Base-by-base conservation (phyloP, 1,140 invertebrate genomes). In the Lasaia peninsularis region DNA sequence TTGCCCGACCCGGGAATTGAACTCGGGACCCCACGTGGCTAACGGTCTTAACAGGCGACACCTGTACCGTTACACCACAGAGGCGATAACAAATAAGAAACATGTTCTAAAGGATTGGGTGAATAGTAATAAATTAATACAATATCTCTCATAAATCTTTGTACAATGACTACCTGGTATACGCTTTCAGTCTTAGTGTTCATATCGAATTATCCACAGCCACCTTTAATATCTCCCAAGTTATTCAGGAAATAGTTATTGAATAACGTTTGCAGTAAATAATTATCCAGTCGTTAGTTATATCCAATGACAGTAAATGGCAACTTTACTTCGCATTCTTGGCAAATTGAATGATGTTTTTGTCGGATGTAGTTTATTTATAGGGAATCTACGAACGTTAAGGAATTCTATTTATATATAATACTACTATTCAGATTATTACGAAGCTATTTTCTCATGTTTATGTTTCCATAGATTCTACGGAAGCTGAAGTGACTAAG, bases 361-460 rank as follows among this genome's bases (percentile, higher is more conserved):
- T 74, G 71, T 65, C 73, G 70, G 74, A 69, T 44, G 37, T 52
- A 67, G 65, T 52, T 52, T 63, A 67, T 66, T 67, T 63, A 52
- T 58, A 56, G 40, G 37, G 40, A 24, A 56, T 52, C 21, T 20
- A 44, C 40, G 40, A 18, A 20, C 16, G 40, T 18, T 16, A 10
- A 8, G 40, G 40, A 44, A 44, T 20, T 20, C 40, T 44, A 44
- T 44, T 44, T 44, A 11, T 20, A 4, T 44, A 4, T 10, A 9
- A 44, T 44, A 11, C 16, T 44, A 20, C 9, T 44, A 44, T 44
- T 44, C 20, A 20, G 40, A 44, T 40, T 44, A 21, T 44, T 44
- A 44, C 10, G 37, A 14, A 44, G 18, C 16, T 44, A 20, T 8
- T 20, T 20, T 20, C 16, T 10, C 0, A 20, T 44, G 18, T 44